A percentile compares a stretch with the other conserved stretches of the same genome.
Evolutionary conservation across 2,888 invertebrate genomes (phyloP).

Genomic region (Ormyrus pomaceus): DNA sequence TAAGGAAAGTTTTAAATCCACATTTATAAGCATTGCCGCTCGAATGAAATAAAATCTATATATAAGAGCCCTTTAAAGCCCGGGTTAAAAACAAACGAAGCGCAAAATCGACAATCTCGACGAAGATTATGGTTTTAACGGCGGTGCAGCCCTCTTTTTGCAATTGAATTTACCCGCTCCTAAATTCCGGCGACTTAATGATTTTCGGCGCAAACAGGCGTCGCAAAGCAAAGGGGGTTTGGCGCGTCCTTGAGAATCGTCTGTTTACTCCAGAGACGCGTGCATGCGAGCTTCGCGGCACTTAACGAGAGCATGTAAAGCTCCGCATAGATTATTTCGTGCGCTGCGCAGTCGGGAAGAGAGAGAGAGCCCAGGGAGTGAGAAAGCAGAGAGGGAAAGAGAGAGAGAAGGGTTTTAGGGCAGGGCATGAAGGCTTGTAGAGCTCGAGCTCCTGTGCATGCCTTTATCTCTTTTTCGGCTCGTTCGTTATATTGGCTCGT

Average conservation of each 20-base stretch:
- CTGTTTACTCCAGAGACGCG: constrained; percentile 28
- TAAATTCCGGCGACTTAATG: neutral
- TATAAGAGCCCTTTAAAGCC: too few relatives aligned
- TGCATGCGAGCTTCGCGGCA: constrained; percentile 9
- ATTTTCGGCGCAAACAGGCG: neutral
- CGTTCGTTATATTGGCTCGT: constrained; percentile 45
- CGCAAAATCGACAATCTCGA: too few relatives aligned
- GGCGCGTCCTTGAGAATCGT: constrained; percentile 16
- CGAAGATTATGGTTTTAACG: too few relatives aligned
- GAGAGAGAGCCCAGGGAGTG: neutral
- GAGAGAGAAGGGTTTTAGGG: constrained; percentile 13
- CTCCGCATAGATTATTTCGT: constrained; percentile 52
- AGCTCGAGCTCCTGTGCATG: constrained; percentile 18
- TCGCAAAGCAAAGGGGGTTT: constrained; percentile 6
- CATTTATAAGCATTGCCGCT: too few relatives aligned
- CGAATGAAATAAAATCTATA: too few relatives aligned
- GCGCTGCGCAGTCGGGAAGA: neutral
- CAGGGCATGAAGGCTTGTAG: neutral
- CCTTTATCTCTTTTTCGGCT: constrained; percentile 26
- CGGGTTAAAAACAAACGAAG: too few relatives aligned
- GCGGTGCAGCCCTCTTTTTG: too few relatives aligned
- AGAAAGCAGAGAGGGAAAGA: neutral
- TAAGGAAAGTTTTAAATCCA: too few relatives aligned
- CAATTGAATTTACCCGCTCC: too few relatives aligned
- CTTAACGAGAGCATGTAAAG: constrained; percentile 41